Percentiles rank a stretch among this genome's conserved stretches.
Conservation (phyloP, 2,113 vertebrate species). For the Montifringilla adamsi region DNA sequence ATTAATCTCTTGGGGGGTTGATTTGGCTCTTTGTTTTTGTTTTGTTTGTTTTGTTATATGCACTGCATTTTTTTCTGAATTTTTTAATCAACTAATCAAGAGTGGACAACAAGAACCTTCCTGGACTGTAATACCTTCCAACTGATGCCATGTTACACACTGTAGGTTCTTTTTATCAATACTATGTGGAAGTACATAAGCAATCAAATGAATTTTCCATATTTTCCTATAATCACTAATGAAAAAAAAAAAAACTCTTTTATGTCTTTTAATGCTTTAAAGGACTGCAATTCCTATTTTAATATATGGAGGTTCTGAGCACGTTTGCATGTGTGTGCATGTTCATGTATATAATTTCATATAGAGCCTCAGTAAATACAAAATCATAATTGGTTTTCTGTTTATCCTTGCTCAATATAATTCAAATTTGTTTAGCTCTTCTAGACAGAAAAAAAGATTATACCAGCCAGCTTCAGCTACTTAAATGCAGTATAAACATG, state of each 20-base stretch:
- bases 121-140: not conserved
- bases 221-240: not conserved
- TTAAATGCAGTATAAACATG: not conserved
- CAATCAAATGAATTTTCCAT: not conserved
- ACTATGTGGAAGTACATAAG: not conserved
- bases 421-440: not conserved
- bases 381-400: not conserved
- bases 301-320: not conserved
- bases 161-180: not conserved
- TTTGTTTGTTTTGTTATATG: not conserved
- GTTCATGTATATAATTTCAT: not conserved
- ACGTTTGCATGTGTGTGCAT: rapidly evolving
- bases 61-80: rapidly evolving
- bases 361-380: not conserved
- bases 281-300: not conserved
- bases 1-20: rapidly evolving
- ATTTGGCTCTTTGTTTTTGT: not conserved
- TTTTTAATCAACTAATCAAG: not conserved
- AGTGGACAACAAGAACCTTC: not conserved
- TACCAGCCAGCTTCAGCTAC: not conserved
- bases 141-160: not conserved
- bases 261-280: not conserved
- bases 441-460: too few relatives aligned
- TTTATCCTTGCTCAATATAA: not conserved
- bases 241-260: not conserved